A percentile compares a stretch with the other conserved stretches of the same genome.
Evolutionary conservation across 2,888 invertebrate species (phyloP).

Genomic region (Mellilla xanthometata): DNA sequence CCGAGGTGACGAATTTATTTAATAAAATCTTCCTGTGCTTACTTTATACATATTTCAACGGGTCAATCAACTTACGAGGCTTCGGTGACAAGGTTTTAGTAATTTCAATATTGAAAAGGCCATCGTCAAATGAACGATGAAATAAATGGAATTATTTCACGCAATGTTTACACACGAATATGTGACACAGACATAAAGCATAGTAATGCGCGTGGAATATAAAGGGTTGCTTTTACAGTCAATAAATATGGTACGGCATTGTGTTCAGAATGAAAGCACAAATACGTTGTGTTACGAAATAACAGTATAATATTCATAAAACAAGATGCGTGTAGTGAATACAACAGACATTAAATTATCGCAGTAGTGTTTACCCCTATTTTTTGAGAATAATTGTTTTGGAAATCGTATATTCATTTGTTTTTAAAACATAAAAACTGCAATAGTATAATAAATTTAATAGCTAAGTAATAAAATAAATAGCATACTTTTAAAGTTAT

Average conservation of each 20-base stretch:
- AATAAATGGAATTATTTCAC: conserved; percentile 6
- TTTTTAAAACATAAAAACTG: too few relatives aligned
- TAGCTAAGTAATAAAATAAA: too few relatives aligned
- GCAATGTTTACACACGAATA: conserved; percentile 8
- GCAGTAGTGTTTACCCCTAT: too few relatives aligned
- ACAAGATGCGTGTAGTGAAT: neutral
- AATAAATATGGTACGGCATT: conserved; percentile 42
- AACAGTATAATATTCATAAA: conserved; percentile 7
- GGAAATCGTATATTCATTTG: too few relatives aligned
- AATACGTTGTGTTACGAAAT: conserved; percentile 13
- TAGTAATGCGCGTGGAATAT: conserved; percentile 5
- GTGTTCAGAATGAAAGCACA: conserved; percentile 29
- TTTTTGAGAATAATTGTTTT: too few relatives aligned
- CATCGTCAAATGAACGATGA: neutral
- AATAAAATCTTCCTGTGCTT: neutral
- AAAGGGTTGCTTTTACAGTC: conserved; percentile 36
- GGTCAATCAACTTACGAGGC: too few relatives aligned
- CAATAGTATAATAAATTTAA: too few relatives aligned
- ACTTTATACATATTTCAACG: too few relatives aligned
- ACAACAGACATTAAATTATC: too few relatives aligned
- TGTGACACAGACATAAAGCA: conserved; percentile 3
- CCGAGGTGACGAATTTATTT: neutral
- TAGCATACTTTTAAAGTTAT: too few relatives aligned
- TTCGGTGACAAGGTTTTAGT: too few relatives aligned
- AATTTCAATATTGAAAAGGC: neutral